Base-by-base conservation (phyloP, 2,888 invertebrate species). In the Ischnura elegans region DNA sequence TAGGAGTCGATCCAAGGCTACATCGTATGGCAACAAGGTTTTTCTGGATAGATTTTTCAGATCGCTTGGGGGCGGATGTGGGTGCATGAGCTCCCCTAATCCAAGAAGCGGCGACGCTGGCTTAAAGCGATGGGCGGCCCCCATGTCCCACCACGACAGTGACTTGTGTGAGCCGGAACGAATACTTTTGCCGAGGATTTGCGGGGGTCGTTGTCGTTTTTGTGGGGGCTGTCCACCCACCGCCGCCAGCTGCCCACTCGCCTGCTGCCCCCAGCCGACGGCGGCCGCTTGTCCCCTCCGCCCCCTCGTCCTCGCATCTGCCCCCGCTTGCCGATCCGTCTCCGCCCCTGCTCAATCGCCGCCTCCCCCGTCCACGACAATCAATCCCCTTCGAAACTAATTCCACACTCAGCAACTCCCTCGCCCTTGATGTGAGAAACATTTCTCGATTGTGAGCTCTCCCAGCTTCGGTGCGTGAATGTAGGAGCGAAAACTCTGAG, bases 141-240 rank as follows among this genome's bases (percentile, higher is more conserved):
- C 76, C n/a, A 36, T 76, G 76, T 36, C 76, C 76, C 76, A 6
- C 76, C 76, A 6, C 10, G 76, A 76, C 76, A 76, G 29, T 76
- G 76, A 76, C 13, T 76, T 76, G 76, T 76, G 76, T 29, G 36
- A 13, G 76, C 36, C 76, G 76, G 76, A 76, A 76, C 76, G 76
- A 76, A 76, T 76, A 76, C 76, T 76, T 76, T 76, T 13, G 76
- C 76, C 76, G 36, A 76, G 76, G 76, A 76, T 76, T 76, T 76
- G 76, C 76, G 76, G 76, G 76, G 36, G 29, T 76, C 76, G 36
- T 76, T 76, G 29, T 76, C 76, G 36, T 76, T 76, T 76, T 76
- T 76, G 66, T 66, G 29, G 6, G 36, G 16, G 76, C 76, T 13
- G 16, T 36, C 76, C 76, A 76, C 76, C 76, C 76, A 76, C 76